Base-by-base conservation (phyloP, 2,797 vertebrate species). In the Huso huso region DNA sequence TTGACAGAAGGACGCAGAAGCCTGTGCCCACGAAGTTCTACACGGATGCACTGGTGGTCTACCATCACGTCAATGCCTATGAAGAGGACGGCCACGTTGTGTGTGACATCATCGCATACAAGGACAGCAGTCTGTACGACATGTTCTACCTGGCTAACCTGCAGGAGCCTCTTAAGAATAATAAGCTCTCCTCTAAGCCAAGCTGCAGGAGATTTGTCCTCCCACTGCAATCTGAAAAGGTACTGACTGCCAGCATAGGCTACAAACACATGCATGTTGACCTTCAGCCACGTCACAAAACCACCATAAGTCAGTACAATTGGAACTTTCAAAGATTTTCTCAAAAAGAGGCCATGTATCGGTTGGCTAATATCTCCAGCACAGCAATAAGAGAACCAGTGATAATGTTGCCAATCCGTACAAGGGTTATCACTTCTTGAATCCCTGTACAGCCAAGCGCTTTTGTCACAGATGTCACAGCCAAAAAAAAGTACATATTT, bases 61-160 rank as follows among this genome's bases (percentile, higher is more conserved):
- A 91, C 74, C 97, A 99, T 75, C 97, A 99, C 0, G 71, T 96
- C 71, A 99, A 97, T 0, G 95, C 96, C 63, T 96, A 89, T 4
- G 95, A 98, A 77, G 92, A 95, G 0, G 84, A 93, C 0, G 88
- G 86, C 51, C 92, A 94, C 18, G 69, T 99, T 7, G 9, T 98
- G 66, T 87, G 95, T 12, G 96, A 99, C 1, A 74, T 95, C 51
- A 86, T 99, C 8, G 79, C 91, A 70, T 94, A 98, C 13, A 57
- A 79, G 2, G 91, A 99, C 69, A 86, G 68, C 55, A 91, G 91
- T 61, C 89, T 99, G 6, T 97, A 95, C 59, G 79, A 97, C 0
- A 89, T 91, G 88, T 98, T 99, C 82, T 96, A 97, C 74, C 66
- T 98, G 76, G 90, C 81, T 78, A 93, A 90, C 67, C 67, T 96